Evolutionary conservation across 2,797 vertebrate genomes (phyloP), one percentile per base, ranked within the genome.

Genomic region (Choloepus didactylus): DNA sequence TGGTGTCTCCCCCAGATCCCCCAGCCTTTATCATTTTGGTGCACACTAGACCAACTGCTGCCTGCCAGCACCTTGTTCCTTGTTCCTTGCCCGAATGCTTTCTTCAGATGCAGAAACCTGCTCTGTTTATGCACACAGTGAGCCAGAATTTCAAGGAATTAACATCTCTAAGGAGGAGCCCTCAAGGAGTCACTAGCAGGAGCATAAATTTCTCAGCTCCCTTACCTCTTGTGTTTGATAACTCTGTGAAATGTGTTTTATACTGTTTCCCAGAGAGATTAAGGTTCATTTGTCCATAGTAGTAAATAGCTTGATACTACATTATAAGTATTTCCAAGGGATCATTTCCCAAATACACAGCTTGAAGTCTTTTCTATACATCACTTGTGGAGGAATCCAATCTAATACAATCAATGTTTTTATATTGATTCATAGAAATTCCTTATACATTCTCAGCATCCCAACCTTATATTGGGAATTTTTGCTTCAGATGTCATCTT

Each of bases 311-410:
- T 31, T 54, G 27, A 72, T 56, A 89, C 88, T 16, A 46, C 6
- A 27, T 5, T 14, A 25, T 79, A 84, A 18, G 15, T 35, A 91
- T 56, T 80, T 83, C 11, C 89, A 35, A 29, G 56, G 62, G 70
- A 64, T 38, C 2, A 64, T 8, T 19, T 92, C 35, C 35, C 59
- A 60, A 73, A 75, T 38, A 41, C 11, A 76, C 29, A 60, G 23
- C 12, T 64, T 93, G 18, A 35, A 49, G 93, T 81, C 9, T 87
- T 72, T 92, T 80, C 44, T 76, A 80, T 92, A 84, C 16, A 83
- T 27, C 10, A 31, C 27, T 76, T 87, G 49, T 41, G 35, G 54
- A 56, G 9, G n/a, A 89, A 84, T 27, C 15, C 19, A 77, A 92
- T 91, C 19, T 76, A 76, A 83, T 2, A 23, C 6, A 60, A 80